Conservation (phyloP, 2,113 vertebrate genomes). For the Ophiodon elongatus region DNA sequence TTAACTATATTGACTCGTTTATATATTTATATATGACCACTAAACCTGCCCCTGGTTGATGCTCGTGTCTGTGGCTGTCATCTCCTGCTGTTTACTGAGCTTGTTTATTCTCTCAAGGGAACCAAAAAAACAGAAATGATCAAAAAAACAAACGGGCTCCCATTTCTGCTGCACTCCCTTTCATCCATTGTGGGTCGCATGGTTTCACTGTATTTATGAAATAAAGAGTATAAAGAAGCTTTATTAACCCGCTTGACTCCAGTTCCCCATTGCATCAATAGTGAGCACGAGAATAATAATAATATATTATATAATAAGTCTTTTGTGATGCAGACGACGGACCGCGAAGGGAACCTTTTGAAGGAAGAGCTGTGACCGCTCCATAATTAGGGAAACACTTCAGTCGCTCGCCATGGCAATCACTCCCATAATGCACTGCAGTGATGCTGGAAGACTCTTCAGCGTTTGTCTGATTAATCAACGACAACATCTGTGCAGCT, state of each 20-base stretch:
- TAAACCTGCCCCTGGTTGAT: neutral
- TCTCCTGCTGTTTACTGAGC: neutral
- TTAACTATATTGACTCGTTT: neutral
- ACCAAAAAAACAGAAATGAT: neutral
- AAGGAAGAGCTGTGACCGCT: conserved; percentile 38
- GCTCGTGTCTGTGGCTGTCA: neutral
- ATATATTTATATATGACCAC: neutral
- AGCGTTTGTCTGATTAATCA: conserved; percentile 20
- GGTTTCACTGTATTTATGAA: conserved; percentile 5
- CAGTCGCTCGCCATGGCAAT: conserved; percentile 54
- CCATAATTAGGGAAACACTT: conserved; percentile 60
- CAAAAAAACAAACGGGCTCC: neutral
- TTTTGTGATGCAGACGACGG: conserved; percentile 65
- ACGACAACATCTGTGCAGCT: conserved; percentile 20
- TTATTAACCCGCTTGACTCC: conserved; percentile 5
- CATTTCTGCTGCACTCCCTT: neutral
- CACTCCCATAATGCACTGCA: neutral
- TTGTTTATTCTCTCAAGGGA: neutral
- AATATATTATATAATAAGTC: conserved; percentile 22
- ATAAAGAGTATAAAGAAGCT: neutral
- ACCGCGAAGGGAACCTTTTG: conserved; percentile 53
- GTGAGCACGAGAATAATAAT: neutral
- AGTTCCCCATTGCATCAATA: neutral
- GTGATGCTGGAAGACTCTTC: conserved; percentile 6
- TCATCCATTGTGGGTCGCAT: neutral